Evolutionary conservation across 2,888 invertebrate species (phyloP).

Genomic region (Falcaria lacertinaria): DNA sequence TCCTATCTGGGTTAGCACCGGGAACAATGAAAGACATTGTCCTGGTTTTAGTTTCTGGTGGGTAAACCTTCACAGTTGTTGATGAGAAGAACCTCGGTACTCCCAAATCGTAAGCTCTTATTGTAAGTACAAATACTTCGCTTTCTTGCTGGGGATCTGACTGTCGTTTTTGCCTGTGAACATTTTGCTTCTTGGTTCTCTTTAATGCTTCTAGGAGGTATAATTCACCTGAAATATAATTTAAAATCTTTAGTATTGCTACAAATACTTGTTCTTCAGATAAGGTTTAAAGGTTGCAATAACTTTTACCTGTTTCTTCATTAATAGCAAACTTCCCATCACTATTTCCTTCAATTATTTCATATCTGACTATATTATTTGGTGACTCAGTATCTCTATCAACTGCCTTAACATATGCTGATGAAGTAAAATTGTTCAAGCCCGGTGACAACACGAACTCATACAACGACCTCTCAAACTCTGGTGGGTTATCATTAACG

Average conservation of each 20-base stretch:
- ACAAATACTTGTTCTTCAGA: neutral
- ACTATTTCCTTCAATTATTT: slow-evolving; percentile 87
- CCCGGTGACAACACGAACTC: slow-evolving; percentile 89
- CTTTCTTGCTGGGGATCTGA: slow-evolving; percentile 62
- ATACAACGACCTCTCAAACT: slow-evolving; percentile 88
- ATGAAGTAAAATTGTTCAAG: slow-evolving; percentile 86
- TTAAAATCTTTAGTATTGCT: neutral
- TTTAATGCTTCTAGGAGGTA: slow-evolving; percentile 79
- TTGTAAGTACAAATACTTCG: slow-evolving; percentile 83
- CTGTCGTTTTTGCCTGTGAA: slow-evolving; percentile 71
- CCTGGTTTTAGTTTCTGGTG: slow-evolving; percentile 86
- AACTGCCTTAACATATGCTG: slow-evolving; percentile 89
- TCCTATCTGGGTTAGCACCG: slow-evolving; percentile 85
- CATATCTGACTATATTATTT: slow-evolving; percentile 92
- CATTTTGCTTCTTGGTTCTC: slow-evolving; percentile 61
- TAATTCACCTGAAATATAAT: slow-evolving; percentile 78
- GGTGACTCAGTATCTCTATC: slow-evolving; percentile 91
- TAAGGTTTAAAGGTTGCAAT: neutral
- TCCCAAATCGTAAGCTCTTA: slow-evolving; percentile 91
- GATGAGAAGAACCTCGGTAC: slow-evolving; percentile 87
- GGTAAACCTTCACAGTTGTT: slow-evolving; percentile 87
- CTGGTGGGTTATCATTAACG: slow-evolving; percentile 92
- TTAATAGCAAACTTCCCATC: slow-evolving; percentile 87
- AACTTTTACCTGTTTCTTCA: slow-evolving; percentile 82
- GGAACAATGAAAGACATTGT: slow-evolving; percentile 91